A percentile compares a stretch with the other conserved stretches of the same genome.
These are phyloP conservation scores for Mola mola DNA, from an alignment of 2,113 vertebrate genomes.

Conservation along the genomic window DNA sequence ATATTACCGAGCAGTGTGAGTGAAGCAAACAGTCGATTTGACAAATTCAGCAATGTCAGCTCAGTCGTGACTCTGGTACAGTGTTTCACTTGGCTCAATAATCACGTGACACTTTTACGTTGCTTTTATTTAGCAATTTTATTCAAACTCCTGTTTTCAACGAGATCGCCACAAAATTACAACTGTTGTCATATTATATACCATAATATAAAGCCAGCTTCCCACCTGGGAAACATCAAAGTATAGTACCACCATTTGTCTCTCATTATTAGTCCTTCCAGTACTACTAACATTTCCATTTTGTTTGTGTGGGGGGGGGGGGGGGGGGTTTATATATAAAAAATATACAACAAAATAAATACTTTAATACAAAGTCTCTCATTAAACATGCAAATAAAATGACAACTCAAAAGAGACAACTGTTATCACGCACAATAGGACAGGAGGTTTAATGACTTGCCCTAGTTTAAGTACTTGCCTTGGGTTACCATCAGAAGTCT, in stretches of 20 bases:
- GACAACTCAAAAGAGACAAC: constrained; percentile 47
- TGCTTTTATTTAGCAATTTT: constrained; percentile 55
- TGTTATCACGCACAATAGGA: constrained; percentile 50
- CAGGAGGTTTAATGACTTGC: constrained; percentile 39
- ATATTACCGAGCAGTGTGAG: too few species aligned
- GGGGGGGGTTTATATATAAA: constrained; percentile 25
- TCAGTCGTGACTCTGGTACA: not conserved
- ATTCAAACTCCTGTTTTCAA: constrained; percentile 70
- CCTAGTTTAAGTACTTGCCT: constrained; percentile 45
- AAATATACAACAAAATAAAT: constrained; percentile 78
- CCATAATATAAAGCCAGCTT: constrained; percentile 65
- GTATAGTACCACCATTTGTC: constrained; percentile 30
- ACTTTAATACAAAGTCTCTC: constrained; percentile 64
- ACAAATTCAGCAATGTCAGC: too few species aligned
- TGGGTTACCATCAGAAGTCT: constrained; percentile 41
- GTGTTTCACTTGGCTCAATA: constrained; percentile 20
- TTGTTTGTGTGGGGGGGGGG: constrained; percentile 11
- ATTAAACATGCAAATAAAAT: constrained; percentile 70
- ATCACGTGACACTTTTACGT: constrained; percentile 27
- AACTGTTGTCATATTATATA: constrained; percentile 48
- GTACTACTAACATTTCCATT: constrained; percentile 40
- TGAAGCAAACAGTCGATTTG: too few species aligned
- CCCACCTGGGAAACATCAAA: constrained; percentile 50
- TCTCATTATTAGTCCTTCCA: constrained; percentile 21
- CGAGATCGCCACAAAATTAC: constrained; percentile 65